phyloP scores from a whole-genome alignment of 2,888 invertebrate genomes.

The Limenitis camilla region DNA sequence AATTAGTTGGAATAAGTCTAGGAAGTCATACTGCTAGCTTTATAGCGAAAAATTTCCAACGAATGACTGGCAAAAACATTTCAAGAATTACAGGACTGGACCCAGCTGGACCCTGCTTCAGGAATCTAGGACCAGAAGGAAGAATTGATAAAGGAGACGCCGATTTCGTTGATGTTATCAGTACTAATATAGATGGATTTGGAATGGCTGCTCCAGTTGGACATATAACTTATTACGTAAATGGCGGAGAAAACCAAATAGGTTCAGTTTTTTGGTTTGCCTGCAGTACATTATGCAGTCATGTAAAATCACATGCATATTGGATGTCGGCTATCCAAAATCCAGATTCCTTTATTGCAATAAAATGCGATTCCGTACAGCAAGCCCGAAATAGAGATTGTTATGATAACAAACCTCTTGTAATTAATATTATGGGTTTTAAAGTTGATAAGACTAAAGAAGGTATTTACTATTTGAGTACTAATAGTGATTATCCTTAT shows the following conservation, averaged over 20 bases:
- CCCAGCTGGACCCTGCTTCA: slow-evolving; percentile 56
- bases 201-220: slow-evolving; percentile 55
- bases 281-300: slow-evolving; percentile 33
- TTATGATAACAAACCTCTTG: slow-evolving; percentile 29
- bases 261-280: slow-evolving; percentile 30
- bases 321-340: slow-evolving; percentile 33
- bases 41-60: slow-evolving; percentile 45
- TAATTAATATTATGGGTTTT: slow-evolving; percentile 31
- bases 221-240: slow-evolving; percentile 55
- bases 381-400: slow-evolving; percentile 33
- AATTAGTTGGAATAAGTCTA: slow-evolving; percentile 49
- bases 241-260: slow-evolving; percentile 50
- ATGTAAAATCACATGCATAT: slow-evolving; percentile 27
- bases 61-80: slow-evolving; percentile 42
- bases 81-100: slow-evolving; percentile 47
- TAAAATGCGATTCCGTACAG: slow-evolving; percentile 36
- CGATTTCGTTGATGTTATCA: slow-evolving; percentile 48
- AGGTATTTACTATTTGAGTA: slow-evolving; percentile 38
- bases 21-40: slow-evolving; percentile 54
- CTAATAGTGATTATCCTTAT: slow-evolving; percentile 42
- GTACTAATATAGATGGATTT: slow-evolving; percentile 51
- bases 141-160: slow-evolving; percentile 49
- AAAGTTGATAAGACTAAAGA: slow-evolving; percentile 29
- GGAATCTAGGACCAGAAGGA: slow-evolving; percentile 43
- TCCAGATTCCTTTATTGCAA: slow-evolving; percentile 30